Base-by-base conservation (phyloP, 2,797 vertebrate genomes). In the Enoplosus armatus region DNA sequence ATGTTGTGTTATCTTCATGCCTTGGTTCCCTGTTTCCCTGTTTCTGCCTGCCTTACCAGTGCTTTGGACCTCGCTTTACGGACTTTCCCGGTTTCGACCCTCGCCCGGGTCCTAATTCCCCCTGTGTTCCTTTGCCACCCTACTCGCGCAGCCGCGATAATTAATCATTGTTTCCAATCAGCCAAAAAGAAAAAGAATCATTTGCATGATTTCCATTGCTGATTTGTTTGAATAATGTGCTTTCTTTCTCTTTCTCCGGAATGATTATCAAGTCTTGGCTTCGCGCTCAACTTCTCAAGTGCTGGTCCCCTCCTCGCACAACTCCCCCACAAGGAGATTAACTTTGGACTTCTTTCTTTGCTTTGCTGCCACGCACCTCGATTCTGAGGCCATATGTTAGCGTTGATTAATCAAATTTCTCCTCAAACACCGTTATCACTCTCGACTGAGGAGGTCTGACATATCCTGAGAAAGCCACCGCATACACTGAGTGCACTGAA, bases 141-240 rank as follows among this genome's bases (percentile, higher is more conserved):
- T n/a, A n/a, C n/a, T n/a, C n/a, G n/a, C n/a, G n/a, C n/a, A n/a
- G n/a, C n/a, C n/a, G n/a, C n/a, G n/a, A n/a, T n/a, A n/a, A n/a
- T n/a, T n/a, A n/a, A n/a, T n/a, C n/a, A n/a, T 82, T 75, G 76
- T 83, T 82, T 85, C 85, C 85, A 79, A 80, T 43, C 45, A 89
- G 75, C 76, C 37, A 29, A 4, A 33, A 29, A 10, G 66, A 62
- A 64, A 81, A 87, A n/a, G n/a, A n/a, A n/a, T n/a, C n/a, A n/a
- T n/a, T 86, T 90, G 84, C 90, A 93, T 92, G 85, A 92, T 90
- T 91, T 84, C 53, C 75, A 76, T 50, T 2, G 31, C 79, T 85
- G 81, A 82, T 91, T 89, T 89, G 79, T 86, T 84, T 88, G 77
- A 91, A 88, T 91, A 90, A 87, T 92, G 80, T 82, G 47, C 79